Conservation (phyloP, 2,888 invertebrate species). For the Caenorhabditis auriculariae region DNA sequence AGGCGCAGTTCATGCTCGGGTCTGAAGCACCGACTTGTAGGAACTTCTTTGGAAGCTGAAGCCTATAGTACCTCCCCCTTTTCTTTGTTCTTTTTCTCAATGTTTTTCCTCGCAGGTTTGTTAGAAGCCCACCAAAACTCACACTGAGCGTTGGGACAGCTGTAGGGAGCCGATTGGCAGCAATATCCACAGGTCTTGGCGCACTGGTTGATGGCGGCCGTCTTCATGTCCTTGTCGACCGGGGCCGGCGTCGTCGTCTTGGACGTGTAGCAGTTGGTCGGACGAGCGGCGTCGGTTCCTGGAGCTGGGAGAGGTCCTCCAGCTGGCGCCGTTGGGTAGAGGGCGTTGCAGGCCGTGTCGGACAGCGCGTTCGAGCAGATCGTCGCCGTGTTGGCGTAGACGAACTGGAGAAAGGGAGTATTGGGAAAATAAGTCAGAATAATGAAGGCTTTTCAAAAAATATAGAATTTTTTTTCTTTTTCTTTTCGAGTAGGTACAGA, state of each 20-base stretch:
- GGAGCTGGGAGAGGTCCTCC: slow-evolving; percentile 8
- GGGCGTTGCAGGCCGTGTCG: slow-evolving; percentile 2
- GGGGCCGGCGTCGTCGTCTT: slow-evolving; percentile 7
- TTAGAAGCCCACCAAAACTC: too few species aligned
- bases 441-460: too few species aligned
- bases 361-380: slow-evolving; percentile 10
- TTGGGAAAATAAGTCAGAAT: too few species aligned
- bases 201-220: slow-evolving; percentile 11
- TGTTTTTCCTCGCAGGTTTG: too few species aligned
- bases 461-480: too few species aligned
- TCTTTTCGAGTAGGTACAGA: too few species aligned
- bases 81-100: too few species aligned
- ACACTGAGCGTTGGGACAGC: slow-evolving; percentile 18
- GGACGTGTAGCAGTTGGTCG: slow-evolving; percentile 6
- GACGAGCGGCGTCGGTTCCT: slow-evolving; percentile 1
- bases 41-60: too few species aligned
- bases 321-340: slow-evolving; percentile 4
- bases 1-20: slow-evolving; percentile 18
- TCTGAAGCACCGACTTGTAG: slow-evolving; percentile 1
- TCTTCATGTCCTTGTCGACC: slow-evolving; percentile 9
- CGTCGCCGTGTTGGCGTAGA: slow-evolving; percentile 7
- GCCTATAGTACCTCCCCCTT: too few species aligned
- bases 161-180: slow-evolving; percentile 21
- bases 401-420: too few species aligned
- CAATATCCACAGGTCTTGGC: slow-evolving; percentile 34